phyloP scores from a whole-genome alignment of 2,797 vertebrate species.

The Macroramphosus scolopax region DNA sequence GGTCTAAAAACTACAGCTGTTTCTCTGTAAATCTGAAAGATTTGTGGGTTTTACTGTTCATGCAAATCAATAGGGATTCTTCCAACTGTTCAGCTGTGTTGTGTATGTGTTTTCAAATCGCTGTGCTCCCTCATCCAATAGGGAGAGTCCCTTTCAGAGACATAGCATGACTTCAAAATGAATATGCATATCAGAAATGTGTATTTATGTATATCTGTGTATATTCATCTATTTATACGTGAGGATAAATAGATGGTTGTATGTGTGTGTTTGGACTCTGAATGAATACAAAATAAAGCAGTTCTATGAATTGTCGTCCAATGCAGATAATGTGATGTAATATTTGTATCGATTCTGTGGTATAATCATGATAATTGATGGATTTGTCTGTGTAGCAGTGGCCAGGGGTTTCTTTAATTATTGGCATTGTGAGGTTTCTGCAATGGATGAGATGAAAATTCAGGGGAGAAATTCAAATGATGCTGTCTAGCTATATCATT shows the following conservation, averaged over 20 bases:
- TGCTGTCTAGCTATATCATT: too few relatives aligned
- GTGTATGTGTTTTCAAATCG: conserved; percentile 76
- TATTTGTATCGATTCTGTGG: conserved; percentile 11
- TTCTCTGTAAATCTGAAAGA: conserved; percentile 66
- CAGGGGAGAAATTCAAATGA: too few relatives aligned
- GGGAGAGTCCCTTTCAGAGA: conserved; percentile 74
- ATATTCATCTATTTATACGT: conserved; percentile 79
- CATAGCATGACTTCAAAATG: conserved; percentile 78
- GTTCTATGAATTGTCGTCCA: conserved; percentile 73
- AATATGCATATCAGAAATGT: conserved; percentile 80
- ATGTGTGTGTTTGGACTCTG: conserved; percentile 74
- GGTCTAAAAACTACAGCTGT: conserved; percentile 67
- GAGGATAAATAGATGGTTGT: conserved; percentile 77
- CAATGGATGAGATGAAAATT: too few relatives aligned
- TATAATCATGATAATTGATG: too few relatives aligned
- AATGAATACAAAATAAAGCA: conserved; percentile 78
- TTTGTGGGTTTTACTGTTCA: conserved; percentile 69
- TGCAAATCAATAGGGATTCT: conserved; percentile 73
- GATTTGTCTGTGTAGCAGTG: background rate
- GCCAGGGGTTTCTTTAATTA: too few relatives aligned
- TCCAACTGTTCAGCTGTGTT: conserved; percentile 75
- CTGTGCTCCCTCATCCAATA: conserved; percentile 73
- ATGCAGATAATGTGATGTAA: conserved; percentile 26
- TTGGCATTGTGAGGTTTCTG: too few relatives aligned
- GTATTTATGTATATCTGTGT: conserved; percentile 81